Evolutionary conservation across 1,140 invertebrate species (phyloP), one percentile per base, ranked within the genome.

Genomic region (Acyrthosiphon pisum): DNA sequence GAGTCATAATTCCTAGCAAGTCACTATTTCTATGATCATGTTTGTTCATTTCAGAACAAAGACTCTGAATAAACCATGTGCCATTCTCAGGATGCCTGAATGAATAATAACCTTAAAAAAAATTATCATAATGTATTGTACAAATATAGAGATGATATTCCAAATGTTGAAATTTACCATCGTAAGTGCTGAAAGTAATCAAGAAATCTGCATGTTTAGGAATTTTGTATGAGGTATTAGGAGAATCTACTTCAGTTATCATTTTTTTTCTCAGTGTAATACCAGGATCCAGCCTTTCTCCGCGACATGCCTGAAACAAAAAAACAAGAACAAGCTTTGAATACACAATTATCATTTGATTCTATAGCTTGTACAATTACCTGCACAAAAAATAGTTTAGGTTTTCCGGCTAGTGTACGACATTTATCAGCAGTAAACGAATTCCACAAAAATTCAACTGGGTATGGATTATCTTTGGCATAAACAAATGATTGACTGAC

Each of bases 301-400:
- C 96, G 94, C 96, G 95, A 93, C 96, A 96, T 84, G 96, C 96
- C 96, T 96, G 86, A 23, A 94, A 95, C 93, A n/a, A 91, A 56
- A 87, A 50, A 94, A 48, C 37, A 93, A 30, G 50, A 30, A 84
- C n/a, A 35, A 23, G 23, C 14, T 60, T 44, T 4, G 37, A n/a
- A 60, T 30, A 56, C 18, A 46, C 18, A n/a, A 46, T 30, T 76
- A 0, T n/a, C 22, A 91, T 91, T 14, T n/a, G 41, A 35, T 93
- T 87, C 35, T 81, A 87, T 46, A 48, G 30, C 11, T n/a, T 26
- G 50, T n/a, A 48, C 68, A 50, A n/a, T 68, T 94, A 94, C 97
- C 95, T 97, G 97, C 93, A 97, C 96, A 94, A 97, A 97, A 94
- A 97, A 97, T 41, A 97, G 93, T 95, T 97, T 97, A 0, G 97